Conservation (phyloP, 2,113 vertebrate species). For the Stegastes partitus region DNA sequence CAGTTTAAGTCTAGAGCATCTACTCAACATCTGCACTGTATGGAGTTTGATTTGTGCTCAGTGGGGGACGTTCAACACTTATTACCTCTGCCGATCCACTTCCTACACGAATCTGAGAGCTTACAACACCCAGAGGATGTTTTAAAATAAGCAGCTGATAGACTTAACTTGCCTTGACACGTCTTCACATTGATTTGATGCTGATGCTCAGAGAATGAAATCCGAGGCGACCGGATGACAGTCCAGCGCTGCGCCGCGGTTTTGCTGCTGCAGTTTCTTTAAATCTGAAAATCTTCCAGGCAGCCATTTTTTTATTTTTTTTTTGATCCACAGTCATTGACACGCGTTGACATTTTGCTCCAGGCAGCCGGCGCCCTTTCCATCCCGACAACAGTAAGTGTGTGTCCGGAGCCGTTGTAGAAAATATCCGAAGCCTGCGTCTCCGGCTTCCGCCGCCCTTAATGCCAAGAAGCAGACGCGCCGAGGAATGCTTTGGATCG, state of each 20-base stretch:
- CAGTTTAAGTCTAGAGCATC: no score
- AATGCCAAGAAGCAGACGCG: conserved; percentile 36
- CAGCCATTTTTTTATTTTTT: conserved; percentile 37
- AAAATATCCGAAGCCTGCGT: conserved; percentile 42
- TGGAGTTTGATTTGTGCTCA: neutral
- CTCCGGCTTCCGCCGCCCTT: conserved; percentile 25
- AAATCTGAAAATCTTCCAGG: neutral
- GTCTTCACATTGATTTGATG: neutral
- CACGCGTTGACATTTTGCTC: conserved; percentile 45
- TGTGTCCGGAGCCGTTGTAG: conserved; percentile 32
- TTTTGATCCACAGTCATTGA: conserved; percentile 27
- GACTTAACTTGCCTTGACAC: neutral
- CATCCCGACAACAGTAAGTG: conserved; percentile 19
- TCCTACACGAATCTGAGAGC: neutral
- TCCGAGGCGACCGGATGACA: neutral
- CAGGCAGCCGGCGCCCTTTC: conserved; percentile 53
- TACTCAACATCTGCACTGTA: neutral
- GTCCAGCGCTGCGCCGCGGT: neutral
- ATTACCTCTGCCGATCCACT: neutral
- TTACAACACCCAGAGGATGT: neutral
- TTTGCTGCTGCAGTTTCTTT: neutral
- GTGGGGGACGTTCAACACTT: neutral
- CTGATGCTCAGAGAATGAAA: neutral
- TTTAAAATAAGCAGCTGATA: neutral
- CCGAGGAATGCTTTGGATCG: neutral